Conservation (phyloP, 2,113 vertebrate species). For the Todiramphus saurophagus region DNA sequence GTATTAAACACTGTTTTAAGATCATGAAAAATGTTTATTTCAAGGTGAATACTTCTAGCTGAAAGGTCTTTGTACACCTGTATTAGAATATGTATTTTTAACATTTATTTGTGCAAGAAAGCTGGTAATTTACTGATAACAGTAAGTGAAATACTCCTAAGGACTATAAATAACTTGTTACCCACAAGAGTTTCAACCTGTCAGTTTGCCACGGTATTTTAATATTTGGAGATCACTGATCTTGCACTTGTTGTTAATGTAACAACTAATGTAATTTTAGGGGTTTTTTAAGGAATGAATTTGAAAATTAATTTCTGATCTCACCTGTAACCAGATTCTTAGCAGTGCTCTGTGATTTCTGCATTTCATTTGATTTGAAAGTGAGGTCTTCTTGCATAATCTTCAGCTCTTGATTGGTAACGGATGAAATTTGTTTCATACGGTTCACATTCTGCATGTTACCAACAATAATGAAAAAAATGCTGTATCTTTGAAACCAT, state of each 20-base stretch:
- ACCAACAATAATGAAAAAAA: background rate
- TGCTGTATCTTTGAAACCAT: background rate
- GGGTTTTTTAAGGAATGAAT: background rate
- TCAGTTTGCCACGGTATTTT: background rate
- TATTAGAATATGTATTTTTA: background rate
- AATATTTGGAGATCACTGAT: background rate
- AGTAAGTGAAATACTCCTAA: background rate
- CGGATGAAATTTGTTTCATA: slow-evolving; percentile 86
- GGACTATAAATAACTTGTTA: background rate
- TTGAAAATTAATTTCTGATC: background rate
- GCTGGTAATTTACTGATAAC: background rate
- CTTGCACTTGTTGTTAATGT: background rate
- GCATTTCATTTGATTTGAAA: slow-evolving; percentile 94
- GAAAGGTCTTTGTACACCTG: background rate
- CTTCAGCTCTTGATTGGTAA: slow-evolving; percentile 89
- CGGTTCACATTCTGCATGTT: slow-evolving; percentile 85
- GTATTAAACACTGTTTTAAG: background rate
- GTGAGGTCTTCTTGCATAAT: slow-evolving; percentile 95
- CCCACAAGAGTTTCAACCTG: background rate
- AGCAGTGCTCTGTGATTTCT: slow-evolving; percentile 92
- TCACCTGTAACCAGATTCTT: slow-evolving; percentile 88
- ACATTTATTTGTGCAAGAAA: background rate
- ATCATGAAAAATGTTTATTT: background rate
- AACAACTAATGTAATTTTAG: background rate
- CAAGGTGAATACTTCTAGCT: background rate